Percentiles rank a stretch among this genome's conserved stretches.
Conservation (phyloP, 2,113 vertebrate species). For the Mobula birostris region DNA sequence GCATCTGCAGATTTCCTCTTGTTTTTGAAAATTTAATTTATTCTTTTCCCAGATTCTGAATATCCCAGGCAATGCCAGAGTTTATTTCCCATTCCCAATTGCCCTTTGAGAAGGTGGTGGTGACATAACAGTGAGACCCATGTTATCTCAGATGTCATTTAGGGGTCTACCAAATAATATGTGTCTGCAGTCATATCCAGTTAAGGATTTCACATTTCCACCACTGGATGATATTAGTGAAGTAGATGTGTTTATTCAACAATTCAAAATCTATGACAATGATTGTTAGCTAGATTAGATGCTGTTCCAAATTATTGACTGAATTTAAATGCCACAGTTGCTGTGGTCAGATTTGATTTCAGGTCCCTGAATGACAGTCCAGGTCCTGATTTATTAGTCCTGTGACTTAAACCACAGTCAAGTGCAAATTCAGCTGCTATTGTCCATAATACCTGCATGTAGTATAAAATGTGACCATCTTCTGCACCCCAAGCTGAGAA, state of each 20-base stretch:
- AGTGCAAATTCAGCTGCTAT: background rate
- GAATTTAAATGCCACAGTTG: no score
- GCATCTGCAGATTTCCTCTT: no score
- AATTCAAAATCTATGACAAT: background rate
- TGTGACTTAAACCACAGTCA: no score
- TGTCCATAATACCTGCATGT: background rate
- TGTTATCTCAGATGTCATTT: no score
- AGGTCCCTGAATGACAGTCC: no score
- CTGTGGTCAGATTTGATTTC: no score
- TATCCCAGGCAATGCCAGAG: no score
- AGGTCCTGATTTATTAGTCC: background rate
- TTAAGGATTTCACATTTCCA: background rate
- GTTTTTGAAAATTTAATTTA: no score
- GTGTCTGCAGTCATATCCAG: background rate
- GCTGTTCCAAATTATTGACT: background rate
- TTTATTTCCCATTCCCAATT: no score
- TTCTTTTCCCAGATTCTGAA: no score
- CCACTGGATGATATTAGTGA: background rate
- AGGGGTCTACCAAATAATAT: background rate
- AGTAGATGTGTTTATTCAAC: background rate
- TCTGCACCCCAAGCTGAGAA: conserved; percentile 25
- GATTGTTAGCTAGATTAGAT: background rate
- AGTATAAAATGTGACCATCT: background rate
- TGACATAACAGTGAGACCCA: no score
- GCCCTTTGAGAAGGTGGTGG: no score